Evolutionary conservation across 1,140 invertebrate genomes (phyloP).

Genomic region (Vanessa atalanta): DNA sequence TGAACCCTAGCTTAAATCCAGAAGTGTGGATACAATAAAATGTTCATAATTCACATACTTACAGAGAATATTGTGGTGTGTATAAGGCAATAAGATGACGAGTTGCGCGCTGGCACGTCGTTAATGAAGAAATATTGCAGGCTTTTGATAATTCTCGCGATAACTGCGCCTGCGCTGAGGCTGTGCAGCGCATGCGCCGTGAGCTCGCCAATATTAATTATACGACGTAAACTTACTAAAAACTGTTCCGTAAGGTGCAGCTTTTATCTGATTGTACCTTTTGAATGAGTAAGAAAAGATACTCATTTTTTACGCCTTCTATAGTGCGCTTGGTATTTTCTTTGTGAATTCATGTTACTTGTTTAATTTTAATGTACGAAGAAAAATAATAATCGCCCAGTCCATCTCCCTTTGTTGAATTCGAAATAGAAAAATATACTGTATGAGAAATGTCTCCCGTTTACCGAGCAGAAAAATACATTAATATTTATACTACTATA

Average conservation of each 20-base stretch:
- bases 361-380: not conserved
- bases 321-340: conserved; percentile 8
- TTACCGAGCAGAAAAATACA: too few species aligned
- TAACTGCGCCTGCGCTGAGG: conserved; percentile 51
- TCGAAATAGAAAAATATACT: not conserved
- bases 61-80: conserved; percentile 33
- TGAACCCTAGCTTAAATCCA: conserved; percentile 21
- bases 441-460: too few species aligned
- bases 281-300: conserved; percentile 26
- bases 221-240: conserved; percentile 46
- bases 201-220: conserved; percentile 64
- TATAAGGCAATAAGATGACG: conserved; percentile 51
- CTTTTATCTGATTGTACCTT: conserved; percentile 51
- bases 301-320: conserved; percentile 16
- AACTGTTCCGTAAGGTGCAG: conserved; percentile 41
- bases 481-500: too few species aligned
- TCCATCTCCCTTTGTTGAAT: not conserved
- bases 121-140: conserved; percentile 80
- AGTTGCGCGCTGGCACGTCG: conserved; percentile 55
- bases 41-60: conserved; percentile 49
- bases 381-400: not conserved
- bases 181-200: conserved; percentile 40
- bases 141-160: conserved; percentile 67
- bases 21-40: conserved; percentile 43
- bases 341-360: not conserved